Conservation (phyloP, 2,888 invertebrate genomes). For the Ectobius pallidus region DNA sequence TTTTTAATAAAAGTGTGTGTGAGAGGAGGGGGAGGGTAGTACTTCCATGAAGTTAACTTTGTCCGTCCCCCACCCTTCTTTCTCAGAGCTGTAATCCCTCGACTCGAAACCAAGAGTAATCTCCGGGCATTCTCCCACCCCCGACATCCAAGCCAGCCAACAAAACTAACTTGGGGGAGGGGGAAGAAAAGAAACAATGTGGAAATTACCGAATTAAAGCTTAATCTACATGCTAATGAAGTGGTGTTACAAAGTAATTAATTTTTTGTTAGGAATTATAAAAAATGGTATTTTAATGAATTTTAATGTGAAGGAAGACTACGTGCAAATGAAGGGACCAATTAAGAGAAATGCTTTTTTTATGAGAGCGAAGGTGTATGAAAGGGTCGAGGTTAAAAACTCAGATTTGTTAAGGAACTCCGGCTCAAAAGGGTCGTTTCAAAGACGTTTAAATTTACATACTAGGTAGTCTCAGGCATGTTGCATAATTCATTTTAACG, state of each 20-base stretch:
- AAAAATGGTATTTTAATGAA: constrained; percentile 44
- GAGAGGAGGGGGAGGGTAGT: neutral
- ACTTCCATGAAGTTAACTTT: constrained; percentile 38
- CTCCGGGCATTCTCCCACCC: constrained; percentile 18
- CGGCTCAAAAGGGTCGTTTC: neutral
- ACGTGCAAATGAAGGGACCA: constrained; percentile 36
- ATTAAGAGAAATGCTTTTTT: constrained; percentile 36
- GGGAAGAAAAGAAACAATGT: constrained; percentile 42
- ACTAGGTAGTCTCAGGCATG: too few relatives aligned
- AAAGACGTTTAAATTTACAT: neutral
- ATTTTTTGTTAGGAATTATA: constrained; percentile 44
- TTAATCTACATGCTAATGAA: constrained; percentile 45
- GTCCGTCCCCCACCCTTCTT: constrained; percentile 28
- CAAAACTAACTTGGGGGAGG: neutral
- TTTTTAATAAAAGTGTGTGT: constrained; percentile 36
- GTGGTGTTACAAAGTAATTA: constrained; percentile 44
- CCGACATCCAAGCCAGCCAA: neutral
- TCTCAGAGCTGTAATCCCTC: constrained; percentile 30
- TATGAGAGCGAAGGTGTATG: constrained; percentile 19
- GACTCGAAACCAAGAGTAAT: constrained; percentile 31
- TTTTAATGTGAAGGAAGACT: constrained; percentile 40
- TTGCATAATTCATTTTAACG: too few relatives aligned
- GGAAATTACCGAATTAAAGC: constrained; percentile 45
- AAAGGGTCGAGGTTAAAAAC: constrained; percentile 7
- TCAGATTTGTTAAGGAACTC: constrained; percentile 6